Evolutionary conservation across 2,888 invertebrate genomes (phyloP).

Genomic region (Hemicrepidius hirtus): DNA sequence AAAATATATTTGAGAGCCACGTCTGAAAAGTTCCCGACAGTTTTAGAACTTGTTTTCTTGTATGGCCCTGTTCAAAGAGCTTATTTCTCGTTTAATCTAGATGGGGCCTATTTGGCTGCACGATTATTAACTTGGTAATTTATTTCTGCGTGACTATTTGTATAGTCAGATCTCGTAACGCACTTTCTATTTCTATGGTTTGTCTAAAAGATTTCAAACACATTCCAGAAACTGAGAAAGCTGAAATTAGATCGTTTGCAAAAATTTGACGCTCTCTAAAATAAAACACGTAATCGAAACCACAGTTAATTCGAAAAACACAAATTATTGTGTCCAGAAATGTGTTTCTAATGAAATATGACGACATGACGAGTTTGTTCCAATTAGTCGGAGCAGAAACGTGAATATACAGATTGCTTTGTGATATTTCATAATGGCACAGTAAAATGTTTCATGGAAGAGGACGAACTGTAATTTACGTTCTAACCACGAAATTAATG

Average conservation of each 20-base stretch:
- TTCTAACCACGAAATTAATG: background rate
- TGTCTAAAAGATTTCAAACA: too few species aligned
- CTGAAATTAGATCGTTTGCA: background rate
- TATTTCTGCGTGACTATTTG: slow-evolving; percentile 57
- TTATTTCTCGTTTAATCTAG: slow-evolving; percentile 65
- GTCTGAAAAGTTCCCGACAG: slow-evolving; percentile 62
- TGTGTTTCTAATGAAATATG: background rate
- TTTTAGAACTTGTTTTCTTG: slow-evolving; percentile 63
- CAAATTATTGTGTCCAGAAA: background rate
- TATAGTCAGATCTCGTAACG: slow-evolving; percentile 14
- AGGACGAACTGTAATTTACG: background rate
- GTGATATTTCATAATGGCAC: slow-evolving; percentile 3
- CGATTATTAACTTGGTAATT: slow-evolving; percentile 63
- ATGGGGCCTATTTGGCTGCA: slow-evolving; percentile 63
- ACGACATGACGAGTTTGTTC: too few species aligned
- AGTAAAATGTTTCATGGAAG: background rate
- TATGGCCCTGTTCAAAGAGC: slow-evolving; percentile 59
- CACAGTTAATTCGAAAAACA: slow-evolving; percentile 1
- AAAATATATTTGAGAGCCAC: slow-evolving; percentile 59
- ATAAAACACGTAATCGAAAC: slow-evolving; percentile 10
- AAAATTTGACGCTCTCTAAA: slow-evolving; percentile 18
- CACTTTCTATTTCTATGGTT: slow-evolving; percentile 27
- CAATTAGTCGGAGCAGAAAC: too few species aligned
- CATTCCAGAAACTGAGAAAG: background rate
- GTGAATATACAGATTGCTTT: background rate